Evolutionary conservation across 2,888 invertebrate species (phyloP).

Genomic region (Drosophila pseudotalamancana): DNA sequence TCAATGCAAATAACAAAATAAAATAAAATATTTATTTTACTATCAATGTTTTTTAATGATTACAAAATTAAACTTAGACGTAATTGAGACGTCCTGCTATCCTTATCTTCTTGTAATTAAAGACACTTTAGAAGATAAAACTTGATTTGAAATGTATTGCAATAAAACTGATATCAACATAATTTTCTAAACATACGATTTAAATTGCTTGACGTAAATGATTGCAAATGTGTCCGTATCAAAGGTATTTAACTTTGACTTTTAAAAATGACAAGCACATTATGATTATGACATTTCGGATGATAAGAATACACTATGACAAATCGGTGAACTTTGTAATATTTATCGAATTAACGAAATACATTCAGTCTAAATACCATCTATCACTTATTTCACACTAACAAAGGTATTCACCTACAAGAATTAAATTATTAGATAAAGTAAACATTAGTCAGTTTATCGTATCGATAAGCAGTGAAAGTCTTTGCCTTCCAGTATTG

Average conservation of each 20-base stretch:
- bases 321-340: constrained; percentile 65
- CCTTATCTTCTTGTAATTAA: constrained; percentile 1
- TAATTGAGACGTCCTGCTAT: not conserved
- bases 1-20: constrained; percentile 6
- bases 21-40: not conserved
- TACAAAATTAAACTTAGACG: not conserved
- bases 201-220: not conserved
- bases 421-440: not conserved
- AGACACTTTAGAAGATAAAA: not conserved
- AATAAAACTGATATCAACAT: not conserved
- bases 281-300: constrained; percentile 22
- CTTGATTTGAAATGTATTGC: too few species aligned
- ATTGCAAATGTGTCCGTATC: not conserved
- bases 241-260: constrained; percentile 16
- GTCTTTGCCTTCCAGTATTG: not conserved
- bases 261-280: constrained; percentile 41
- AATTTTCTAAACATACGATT: not conserved
- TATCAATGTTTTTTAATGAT: not conserved
- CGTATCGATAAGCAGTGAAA: not conserved
- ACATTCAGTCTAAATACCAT: not conserved
- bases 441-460: not conserved
- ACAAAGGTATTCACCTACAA: not conserved
- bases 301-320: constrained; percentile 44
- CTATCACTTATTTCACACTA: constrained; percentile 7
- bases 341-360: constrained; percentile 25